Conservation (phyloP, 2,113 vertebrate species). For the Engraulis encrasicolus region DNA sequence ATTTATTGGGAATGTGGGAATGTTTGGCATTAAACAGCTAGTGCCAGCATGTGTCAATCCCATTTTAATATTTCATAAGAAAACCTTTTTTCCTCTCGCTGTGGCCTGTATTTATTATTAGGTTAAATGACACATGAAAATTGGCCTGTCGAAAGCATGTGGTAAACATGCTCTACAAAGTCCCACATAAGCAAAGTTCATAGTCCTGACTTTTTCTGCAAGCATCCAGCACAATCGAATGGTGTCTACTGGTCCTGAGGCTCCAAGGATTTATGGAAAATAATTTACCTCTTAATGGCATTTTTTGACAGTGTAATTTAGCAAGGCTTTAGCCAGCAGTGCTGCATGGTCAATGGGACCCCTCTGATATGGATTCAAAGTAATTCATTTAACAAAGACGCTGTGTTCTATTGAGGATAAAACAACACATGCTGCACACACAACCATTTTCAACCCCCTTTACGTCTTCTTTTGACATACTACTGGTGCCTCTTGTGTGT, state of each 20-base stretch:
- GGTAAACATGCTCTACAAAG: neutral
- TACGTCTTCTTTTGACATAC: neutral
- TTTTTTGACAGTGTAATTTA: constrained; percentile 45
- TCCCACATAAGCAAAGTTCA: constrained; percentile 7
- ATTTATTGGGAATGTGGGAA: constrained; percentile 8
- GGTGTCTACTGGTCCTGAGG: constrained; percentile 28
- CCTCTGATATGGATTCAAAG: constrained; percentile 34
- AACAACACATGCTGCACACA: neutral
- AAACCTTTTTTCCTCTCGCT: constrained; percentile 21
- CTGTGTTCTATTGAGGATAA: constrained; percentile 9
- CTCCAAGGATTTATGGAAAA: constrained; percentile 40
- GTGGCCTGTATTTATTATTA: constrained; percentile 30
- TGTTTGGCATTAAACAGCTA: constrained; percentile 24
- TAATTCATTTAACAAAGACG: constrained; percentile 38
- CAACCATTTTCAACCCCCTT: neutral
- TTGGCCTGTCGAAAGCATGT: neutral
- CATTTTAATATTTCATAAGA: constrained; percentile 52
- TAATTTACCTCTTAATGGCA: constrained; percentile 39
- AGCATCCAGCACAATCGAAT: constrained; percentile 1
- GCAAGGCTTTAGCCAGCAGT: neutral
- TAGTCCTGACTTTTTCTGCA: constrained; percentile 15
- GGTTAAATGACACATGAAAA: constrained; percentile 31
- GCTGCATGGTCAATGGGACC: constrained; percentile 25
- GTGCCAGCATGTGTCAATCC: constrained; percentile 23
- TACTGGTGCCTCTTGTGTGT: too few relatives aligned